Base-by-base conservation (phyloP, 2,797 vertebrate species). In the Iguana delicatissima region DNA sequence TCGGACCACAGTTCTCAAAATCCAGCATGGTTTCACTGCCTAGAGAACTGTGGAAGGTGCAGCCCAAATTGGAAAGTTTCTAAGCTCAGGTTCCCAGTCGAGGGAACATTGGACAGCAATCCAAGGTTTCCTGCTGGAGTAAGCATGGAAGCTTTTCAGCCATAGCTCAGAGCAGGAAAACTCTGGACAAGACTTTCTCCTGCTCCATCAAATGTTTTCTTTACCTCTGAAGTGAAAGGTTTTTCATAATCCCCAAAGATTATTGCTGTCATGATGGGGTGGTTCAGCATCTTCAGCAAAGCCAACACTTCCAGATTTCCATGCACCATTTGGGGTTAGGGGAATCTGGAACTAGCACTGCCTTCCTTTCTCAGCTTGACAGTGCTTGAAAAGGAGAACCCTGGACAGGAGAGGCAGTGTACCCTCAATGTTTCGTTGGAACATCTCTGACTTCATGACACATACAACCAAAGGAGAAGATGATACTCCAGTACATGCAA, bases 401-500 rank as follows among this genome's bases (percentile, higher is more conserved):
- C 32, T 57, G 77, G 84, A 73, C 18, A 59, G 62, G 69, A 73
- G 77, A 90, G 64, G 64, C 77, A 59, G 80, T 57, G 20, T 32
- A 1, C 55, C 38, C 22, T 77, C 72, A 82, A 57, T 77, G 57
- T 83, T 84, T 83, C 57, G 80, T 80, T 87, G 73, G 80, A 52
- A 64, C 85, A 84, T 46, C 24, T 67, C 35, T 87, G 72, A 90
- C 85, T 77, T 74, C 72, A 87, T 77, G 72, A 55, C 42, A 79
- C 82, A 79, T 84, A 35, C 26, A 2, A 52, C 88, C 81, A 77
- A 84, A 67, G 32, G 73, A 84, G 55, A 50, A 74, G 85, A 83
- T 90, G 72, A 83, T 83, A 83, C 85, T 32, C 32, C 59, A 64
- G 57, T 83, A 76, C 72, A 64, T 83, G 85, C 85, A 90, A 87